These are phyloP conservation scores for Belgica antarctica DNA, from an alignment of 2,888 invertebrate genomes.

Conservation along the genomic window DNA sequence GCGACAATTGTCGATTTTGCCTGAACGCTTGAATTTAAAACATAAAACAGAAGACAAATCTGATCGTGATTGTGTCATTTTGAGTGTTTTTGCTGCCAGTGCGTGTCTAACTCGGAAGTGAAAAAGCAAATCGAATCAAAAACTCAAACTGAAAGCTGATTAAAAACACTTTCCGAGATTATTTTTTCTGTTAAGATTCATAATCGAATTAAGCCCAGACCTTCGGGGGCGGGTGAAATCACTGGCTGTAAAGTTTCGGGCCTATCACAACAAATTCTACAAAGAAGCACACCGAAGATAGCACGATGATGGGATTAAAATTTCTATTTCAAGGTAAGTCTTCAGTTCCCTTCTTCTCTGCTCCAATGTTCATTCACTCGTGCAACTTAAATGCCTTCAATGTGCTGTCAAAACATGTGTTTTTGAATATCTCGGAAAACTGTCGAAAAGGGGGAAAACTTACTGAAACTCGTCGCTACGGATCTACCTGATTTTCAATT, in stretches of 20 bases:
- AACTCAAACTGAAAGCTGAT: conserved; percentile 19
- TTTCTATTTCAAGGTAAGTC: conserved; percentile 39
- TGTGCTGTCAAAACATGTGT: conserved; percentile 11
- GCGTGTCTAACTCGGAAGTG: no score
- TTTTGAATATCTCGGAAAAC: neutral
- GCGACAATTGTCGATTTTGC: neutral
- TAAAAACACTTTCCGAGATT: conserved; percentile 35
- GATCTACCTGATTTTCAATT: no score
- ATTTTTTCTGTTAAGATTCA: conserved; percentile 21
- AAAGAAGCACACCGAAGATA: neutral
- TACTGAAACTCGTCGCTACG: neutral
- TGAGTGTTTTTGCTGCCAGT: no score
- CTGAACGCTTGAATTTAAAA: no score
- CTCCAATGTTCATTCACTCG: neutral
- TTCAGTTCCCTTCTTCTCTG: conserved; percentile 7
- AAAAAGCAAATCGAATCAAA: neutral
- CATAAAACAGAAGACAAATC: neutral
- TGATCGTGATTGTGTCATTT: neutral
- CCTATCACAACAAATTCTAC: conserved; percentile 5
- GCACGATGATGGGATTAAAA: conserved; percentile 39
- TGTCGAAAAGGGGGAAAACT: neutral
- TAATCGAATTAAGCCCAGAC: conserved; percentile 26
- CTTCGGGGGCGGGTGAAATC: conserved; percentile 4
- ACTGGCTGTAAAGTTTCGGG: neutral
- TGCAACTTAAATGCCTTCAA: neutral